Conservation (phyloP, 2,888 invertebrate species). For the Ctena decussata region DNA sequence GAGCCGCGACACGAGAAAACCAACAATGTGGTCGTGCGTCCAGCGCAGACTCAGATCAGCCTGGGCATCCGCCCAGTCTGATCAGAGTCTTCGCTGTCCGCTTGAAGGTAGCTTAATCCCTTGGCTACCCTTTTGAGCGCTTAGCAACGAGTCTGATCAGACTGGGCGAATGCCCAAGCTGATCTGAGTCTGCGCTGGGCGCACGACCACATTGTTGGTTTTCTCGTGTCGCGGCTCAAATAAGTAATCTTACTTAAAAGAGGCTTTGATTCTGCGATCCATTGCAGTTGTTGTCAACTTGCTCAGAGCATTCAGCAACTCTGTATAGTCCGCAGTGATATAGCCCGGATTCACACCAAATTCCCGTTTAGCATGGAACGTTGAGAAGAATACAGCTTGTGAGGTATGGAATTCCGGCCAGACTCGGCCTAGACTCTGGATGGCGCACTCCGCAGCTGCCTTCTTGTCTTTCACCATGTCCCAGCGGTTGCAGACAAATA, state of each 20-base stretch:
- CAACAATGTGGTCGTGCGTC: too few relatives aligned
- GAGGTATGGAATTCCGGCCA: constrained; percentile 76
- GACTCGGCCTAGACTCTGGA: constrained; percentile 61
- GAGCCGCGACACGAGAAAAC: too few relatives aligned
- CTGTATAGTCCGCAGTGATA: constrained; percentile 71
- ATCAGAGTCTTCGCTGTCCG: too few relatives aligned
- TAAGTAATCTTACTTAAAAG: constrained; percentile 77
- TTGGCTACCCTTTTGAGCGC: too few relatives aligned
- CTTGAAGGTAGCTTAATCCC: too few relatives aligned
- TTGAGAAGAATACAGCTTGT: constrained; percentile 76
- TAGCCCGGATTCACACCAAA: constrained; percentile 68
- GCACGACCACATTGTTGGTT: too few relatives aligned
- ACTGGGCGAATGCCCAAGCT: too few relatives aligned
- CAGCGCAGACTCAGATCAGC: too few relatives aligned
- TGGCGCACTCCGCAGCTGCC: constrained; percentile 68
- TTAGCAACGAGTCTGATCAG: too few relatives aligned
- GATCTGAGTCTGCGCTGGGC: too few relatives aligned
- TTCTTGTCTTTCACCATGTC: constrained; percentile 75
- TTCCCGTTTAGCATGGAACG: constrained; percentile 63
- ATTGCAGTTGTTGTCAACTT: constrained; percentile 70
- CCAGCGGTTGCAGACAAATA: constrained; percentile 84
- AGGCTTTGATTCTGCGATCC: constrained; percentile 70
- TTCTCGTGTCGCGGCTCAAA: too few relatives aligned
- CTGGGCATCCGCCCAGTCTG: too few relatives aligned
- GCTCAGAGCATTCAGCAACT: constrained; percentile 74